Percentiles rank a stretch among this genome's conserved stretches.
These are phyloP conservation scores for Narcine bancroftii DNA, from an alignment of 2,113 vertebrate genomes.

Conservation along the genomic window DNA sequence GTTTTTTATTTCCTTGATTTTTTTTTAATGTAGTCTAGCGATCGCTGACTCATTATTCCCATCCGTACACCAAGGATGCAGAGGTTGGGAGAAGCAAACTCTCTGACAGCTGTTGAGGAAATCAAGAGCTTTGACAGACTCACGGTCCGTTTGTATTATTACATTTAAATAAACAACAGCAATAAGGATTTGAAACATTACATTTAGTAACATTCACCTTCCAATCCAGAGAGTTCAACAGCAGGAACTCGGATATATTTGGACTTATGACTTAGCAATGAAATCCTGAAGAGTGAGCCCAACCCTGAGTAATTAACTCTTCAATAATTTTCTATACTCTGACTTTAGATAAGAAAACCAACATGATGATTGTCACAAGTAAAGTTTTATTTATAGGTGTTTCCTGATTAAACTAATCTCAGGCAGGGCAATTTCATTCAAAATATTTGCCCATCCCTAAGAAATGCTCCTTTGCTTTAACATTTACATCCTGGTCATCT, in stretches of 20 bases:
- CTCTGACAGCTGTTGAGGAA: not conserved
- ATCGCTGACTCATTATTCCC: not conserved
- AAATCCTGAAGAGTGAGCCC: not conserved
- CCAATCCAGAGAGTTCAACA: conserved; percentile 9
- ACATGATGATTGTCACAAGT: not conserved
- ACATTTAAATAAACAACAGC: not conserved
- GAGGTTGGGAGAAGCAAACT: not conserved
- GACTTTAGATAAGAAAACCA: not conserved
- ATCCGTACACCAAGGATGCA: not conserved
- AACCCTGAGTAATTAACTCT: not conserved
- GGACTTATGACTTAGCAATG: not conserved
- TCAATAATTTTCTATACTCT: conserved; percentile 7
- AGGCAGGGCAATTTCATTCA: not conserved
- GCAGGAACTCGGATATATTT: not conserved
- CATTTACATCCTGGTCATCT: not conserved
- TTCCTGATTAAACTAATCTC: not conserved
- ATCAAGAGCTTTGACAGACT: not conserved
- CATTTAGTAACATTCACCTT: not conserved
- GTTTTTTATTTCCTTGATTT: not conserved
- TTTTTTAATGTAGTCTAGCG: not conserved
- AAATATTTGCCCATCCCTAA: no score
- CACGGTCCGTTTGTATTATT: not conserved
- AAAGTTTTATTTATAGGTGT: not conserved
- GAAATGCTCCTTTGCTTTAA: not conserved
- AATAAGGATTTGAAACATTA: not conserved